Conservation (phyloP, 1,140 invertebrate species). For the Colletes latitarsis region DNA sequence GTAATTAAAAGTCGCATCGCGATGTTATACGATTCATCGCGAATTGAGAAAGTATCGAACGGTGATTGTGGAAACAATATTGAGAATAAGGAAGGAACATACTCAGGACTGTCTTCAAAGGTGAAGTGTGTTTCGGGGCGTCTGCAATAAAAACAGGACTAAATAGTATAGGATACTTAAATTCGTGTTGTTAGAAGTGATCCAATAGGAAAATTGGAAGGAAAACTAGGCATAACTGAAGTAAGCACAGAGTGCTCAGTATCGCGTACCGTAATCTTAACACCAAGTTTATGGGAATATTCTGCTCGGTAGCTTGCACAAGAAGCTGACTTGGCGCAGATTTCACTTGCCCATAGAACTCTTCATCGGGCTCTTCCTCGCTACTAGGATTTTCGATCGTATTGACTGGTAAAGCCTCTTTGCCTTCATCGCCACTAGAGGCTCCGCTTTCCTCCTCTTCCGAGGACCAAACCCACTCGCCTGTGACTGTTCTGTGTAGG, state of each 20-base stretch:
- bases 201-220: neutral
- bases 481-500: conserved; percentile 96
- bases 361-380: conserved; percentile 77
- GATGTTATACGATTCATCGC: neutral
- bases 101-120: conserved; percentile 61
- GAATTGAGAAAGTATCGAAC: neutral
- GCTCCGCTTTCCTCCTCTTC: conserved; percentile 86
- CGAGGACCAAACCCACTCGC: conserved; percentile 99
- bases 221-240: too few species aligned
- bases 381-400: conserved; percentile 78
- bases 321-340: conserved; percentile 67
- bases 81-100: neutral
- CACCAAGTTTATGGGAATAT: conserved; percentile 87
- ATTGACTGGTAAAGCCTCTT: conserved; percentile 78
- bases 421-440: conserved; percentile 82
- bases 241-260: neutral
- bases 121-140: conserved; percentile 66
- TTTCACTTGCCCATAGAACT: conserved; percentile 73
- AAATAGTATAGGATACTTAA: neutral
- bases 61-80: neutral
- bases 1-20: neutral
- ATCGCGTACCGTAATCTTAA: conserved; percentile 87
- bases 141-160: conserved; percentile 54
- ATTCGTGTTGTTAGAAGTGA: neutral
- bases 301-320: conserved; percentile 71